phyloP scores from a whole-genome alignment of 2,797 vertebrate genomes.

The Chloroceryle inda region DNA sequence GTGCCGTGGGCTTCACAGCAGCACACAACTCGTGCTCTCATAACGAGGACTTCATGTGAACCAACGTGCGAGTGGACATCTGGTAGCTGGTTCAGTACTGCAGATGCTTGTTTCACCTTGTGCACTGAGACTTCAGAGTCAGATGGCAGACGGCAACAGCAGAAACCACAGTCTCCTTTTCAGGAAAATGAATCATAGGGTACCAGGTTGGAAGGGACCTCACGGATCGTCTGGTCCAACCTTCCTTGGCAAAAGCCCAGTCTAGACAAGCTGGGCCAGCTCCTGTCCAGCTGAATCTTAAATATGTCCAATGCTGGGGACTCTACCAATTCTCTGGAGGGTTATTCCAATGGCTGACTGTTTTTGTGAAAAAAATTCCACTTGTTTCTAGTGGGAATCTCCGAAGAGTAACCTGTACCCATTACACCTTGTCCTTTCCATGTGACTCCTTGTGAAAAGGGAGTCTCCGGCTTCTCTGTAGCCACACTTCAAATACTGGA shows the following conservation, averaged over 20 bases:
- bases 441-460: neutral
- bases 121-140: neutral
- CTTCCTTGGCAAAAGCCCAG: neutral
- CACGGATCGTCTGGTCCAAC: neutral
- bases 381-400: neutral
- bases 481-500: neutral
- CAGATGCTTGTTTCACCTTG: neutral
- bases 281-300: neutral
- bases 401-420: neutral
- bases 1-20: neutral
- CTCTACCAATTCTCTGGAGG: neutral
- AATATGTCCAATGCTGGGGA: neutral
- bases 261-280: neutral
- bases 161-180: neutral
- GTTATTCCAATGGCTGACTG: neutral
- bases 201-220: neutral
- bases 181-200: neutral
- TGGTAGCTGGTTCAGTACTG: neutral
- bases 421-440: neutral
- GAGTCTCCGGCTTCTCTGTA: neutral
- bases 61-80: neutral
- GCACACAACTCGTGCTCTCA: neutral
- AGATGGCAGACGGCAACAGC: neutral
- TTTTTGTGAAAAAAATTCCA: neutral
- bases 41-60: accelerated